phyloP scores from a whole-genome alignment of 2,888 invertebrate species.

The Darwinula stevensoni region DNA sequence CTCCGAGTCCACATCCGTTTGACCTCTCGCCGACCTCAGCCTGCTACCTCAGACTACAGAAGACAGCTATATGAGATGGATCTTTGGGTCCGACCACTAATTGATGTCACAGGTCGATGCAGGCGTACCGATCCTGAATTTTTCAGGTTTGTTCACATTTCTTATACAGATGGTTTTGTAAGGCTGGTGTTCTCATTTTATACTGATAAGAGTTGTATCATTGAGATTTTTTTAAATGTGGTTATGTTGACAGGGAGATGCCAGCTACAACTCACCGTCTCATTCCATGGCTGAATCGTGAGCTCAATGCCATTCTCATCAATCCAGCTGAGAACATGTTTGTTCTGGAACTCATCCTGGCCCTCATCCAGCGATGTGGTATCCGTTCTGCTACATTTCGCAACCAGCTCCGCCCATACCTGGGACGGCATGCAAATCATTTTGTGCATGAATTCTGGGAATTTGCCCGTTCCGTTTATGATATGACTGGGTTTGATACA shows the following conservation, averaged over 20 bases:
- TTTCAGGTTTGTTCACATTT: conserved; percentile 28
- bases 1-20: no score
- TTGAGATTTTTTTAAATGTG: no score
- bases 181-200: conserved; percentile 8
- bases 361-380: conserved; percentile 26
- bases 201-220: no score
- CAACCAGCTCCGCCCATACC: conserved; percentile 31
- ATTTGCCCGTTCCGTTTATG: conserved; percentile 59
- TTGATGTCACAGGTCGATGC: conserved; percentile 34
- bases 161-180: conserved; percentile 8
- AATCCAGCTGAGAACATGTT: conserved; percentile 26
- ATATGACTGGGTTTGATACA: conserved; percentile 34
- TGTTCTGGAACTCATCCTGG: conserved; percentile 34
- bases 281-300: conserved; percentile 61
- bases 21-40: no score
- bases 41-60: conserved; percentile 23
- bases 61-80: conserved; percentile 41
- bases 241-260: conserved; percentile 39
- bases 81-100: conserved; percentile 37
- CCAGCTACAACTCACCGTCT: conserved; percentile 50
- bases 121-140: conserved; percentile 41
- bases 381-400: conserved; percentile 28
- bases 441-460: conserved; percentile 65
- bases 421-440: conserved; percentile 42
- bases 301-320: conserved; percentile 37